These are phyloP conservation scores for Diploptera punctata DNA, from an alignment of 2,888 invertebrate genomes.

Conservation along the genomic window DNA sequence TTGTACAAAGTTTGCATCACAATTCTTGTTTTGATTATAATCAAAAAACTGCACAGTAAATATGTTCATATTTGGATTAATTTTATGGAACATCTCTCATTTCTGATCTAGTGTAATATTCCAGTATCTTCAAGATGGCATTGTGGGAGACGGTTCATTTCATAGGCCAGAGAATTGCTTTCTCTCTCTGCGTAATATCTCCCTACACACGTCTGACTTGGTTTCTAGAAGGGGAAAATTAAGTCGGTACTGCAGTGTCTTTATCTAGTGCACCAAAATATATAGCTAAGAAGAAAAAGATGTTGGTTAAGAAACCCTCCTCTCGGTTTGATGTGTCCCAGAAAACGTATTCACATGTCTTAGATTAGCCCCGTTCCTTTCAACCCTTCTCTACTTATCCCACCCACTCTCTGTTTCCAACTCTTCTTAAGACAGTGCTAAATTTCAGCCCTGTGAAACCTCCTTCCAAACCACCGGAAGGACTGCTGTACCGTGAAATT, in stretches of 20 bases:
- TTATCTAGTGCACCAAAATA: conserved; percentile 1
- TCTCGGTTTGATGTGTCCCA: background rate
- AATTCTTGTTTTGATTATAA: too few species aligned
- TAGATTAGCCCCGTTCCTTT: background rate
- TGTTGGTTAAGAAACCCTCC: background rate
- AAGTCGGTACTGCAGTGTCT: background rate
- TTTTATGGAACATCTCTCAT: too few species aligned
- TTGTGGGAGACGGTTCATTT: too few species aligned
- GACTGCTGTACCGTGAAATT: conserved; percentile 11
- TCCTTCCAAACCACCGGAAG: background rate
- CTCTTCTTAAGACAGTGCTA: background rate
- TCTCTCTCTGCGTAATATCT: background rate
- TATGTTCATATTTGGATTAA: too few species aligned
- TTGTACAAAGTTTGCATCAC: too few species aligned
- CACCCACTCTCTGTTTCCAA: background rate
- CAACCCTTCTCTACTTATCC: background rate
- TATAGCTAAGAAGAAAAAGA: background rate
- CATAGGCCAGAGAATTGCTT: too few species aligned
- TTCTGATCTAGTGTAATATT: too few species aligned
- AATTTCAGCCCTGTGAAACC: background rate
- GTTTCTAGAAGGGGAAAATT: background rate
- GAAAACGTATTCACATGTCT: background rate
- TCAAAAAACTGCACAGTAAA: too few species aligned
- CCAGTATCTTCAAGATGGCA: too few species aligned
- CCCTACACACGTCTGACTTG: background rate